Base-by-base conservation (phyloP, 2,888 invertebrate species). In the Hartigia nigra region DNA sequence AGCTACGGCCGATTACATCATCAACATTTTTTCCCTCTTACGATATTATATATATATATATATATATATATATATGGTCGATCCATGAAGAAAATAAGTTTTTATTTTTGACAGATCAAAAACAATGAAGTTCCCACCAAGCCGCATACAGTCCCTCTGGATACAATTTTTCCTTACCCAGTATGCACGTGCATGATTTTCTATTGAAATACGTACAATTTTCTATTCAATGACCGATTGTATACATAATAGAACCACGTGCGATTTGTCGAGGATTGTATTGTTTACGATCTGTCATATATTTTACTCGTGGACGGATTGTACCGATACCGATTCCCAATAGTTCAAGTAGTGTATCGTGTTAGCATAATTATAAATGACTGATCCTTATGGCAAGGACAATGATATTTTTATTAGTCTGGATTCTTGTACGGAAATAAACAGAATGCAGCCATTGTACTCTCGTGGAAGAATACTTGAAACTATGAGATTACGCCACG, bases 401-500 rank as follows among this genome's bases (percentile, higher is more conserved):
- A 4, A 3, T 55, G 55, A 55, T 9, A 55, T 55, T 55, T 23
- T 55, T 55, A 55, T 55, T 55, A 23, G 23, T 55, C 55, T 2
- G 2, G 23, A 55, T 55, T 55, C 23, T 23, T 9, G 14, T 5
- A 23, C 39, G 39, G 23, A 74, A 35, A 3, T 39, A 74, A 23
- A 36, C 39, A 36, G 31, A 74, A 37, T 36, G 12, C 4, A 12
- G 37, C 77, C 76, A 74, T 77, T 36, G 79, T 81, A 79, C 77
- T 76, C 82, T 81, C 76, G 83, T 80, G 84, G 80, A 85, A 84
- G 83, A 84, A 78, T 79, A 79, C 81, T 79, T 79, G 78, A 74
- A 32, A 39, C 11, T 31, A 39, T 39, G 14, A 39, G 72, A 70
- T 70, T 14, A n/a, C 31, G 12, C 32, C 12, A 34, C 32, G 31